Evolutionary conservation across 2,888 invertebrate species (phyloP).

Genomic region (Orchesellides sinensis): DNA sequence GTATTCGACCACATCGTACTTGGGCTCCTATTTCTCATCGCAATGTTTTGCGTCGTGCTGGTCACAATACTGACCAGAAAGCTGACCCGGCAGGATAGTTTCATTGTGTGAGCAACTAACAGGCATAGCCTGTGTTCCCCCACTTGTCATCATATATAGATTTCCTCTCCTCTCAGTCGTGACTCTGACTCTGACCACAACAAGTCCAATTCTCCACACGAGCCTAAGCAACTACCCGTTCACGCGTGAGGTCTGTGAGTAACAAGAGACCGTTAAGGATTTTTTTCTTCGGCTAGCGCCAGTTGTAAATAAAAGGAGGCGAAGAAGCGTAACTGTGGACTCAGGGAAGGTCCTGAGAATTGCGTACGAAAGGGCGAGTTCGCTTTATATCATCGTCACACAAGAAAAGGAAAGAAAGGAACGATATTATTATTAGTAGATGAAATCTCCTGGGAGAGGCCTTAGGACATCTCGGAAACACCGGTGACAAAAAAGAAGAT

Average conservation of each 20-base stretch:
- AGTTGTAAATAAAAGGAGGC: too few relatives aligned
- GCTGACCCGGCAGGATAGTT: slow-evolving; percentile 71
- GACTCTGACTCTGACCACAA: slow-evolving; percentile 8
- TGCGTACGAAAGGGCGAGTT: slow-evolving; percentile 35
- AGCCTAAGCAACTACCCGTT: neutral
- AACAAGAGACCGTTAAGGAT: slow-evolving; percentile 32
- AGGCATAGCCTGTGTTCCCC: slow-evolving; percentile 28
- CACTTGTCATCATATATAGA: neutral
- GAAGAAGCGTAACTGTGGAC: slow-evolving; percentile 16
- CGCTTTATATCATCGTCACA: slow-evolving; percentile 39
- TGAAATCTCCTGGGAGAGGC: neutral
- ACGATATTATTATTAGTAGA: slow-evolving; percentile 27
- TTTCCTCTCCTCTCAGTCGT: neutral
- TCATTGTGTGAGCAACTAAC: slow-evolving; percentile 67
- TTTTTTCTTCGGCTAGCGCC: slow-evolving; percentile 4
- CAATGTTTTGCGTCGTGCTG: slow-evolving; percentile 75
- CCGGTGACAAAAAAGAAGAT: slow-evolving; percentile 3
- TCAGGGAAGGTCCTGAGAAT: too few relatives aligned
- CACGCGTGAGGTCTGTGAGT: slow-evolving; percentile 19
- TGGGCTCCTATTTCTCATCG: slow-evolving; percentile 75
- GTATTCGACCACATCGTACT: slow-evolving; percentile 76
- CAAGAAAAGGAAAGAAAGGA: neutral
- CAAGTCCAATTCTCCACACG: neutral
- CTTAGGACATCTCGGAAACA: neutral
- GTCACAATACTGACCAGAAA: slow-evolving; percentile 72